Evolutionary conservation across 2,797 vertebrate species (phyloP).

Genomic region (Lagocephalus sceleratus): DNA sequence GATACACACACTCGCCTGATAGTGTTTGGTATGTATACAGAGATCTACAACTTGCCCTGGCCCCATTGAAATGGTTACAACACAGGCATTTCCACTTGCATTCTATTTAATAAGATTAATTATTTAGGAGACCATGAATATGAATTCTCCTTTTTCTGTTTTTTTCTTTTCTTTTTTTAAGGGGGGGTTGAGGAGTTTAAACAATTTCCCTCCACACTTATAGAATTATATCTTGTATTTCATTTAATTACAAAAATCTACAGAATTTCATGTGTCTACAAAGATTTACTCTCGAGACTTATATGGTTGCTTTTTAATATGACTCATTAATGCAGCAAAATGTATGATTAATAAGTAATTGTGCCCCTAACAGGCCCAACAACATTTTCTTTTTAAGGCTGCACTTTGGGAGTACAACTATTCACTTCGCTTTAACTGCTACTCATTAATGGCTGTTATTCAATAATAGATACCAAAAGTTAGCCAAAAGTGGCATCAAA

Average conservation of each 20-base stretch:
- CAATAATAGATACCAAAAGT: not conserved
- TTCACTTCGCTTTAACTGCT: too few species aligned
- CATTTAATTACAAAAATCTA: constrained; percentile 31
- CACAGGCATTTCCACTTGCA: constrained; percentile 18
- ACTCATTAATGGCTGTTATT: constrained; percentile 25
- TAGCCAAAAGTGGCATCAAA: constrained; percentile 40
- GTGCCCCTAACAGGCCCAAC: constrained; percentile 62
- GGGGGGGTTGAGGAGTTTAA: not conserved
- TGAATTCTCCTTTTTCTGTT: constrained; percentile 29
- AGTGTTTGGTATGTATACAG: constrained; percentile 84
- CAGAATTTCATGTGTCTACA: constrained; percentile 42
- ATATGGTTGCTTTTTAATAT: constrained; percentile 47
- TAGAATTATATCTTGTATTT: constrained; percentile 42
- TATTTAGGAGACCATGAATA: constrained; percentile 42
- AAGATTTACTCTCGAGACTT: constrained; percentile 42
- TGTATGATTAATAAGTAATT: constrained; percentile 71
- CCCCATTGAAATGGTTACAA: constrained; percentile 9
- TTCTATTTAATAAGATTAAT: constrained; percentile 38
- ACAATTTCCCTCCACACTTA: constrained; percentile 24
- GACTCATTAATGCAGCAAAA: constrained; percentile 68
- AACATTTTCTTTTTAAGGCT: constrained; percentile 51
- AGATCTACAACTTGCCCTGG: not conserved
- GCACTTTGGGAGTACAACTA: constrained; percentile 48
- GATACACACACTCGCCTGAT: constrained; percentile 98
- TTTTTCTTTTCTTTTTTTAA: constrained; percentile 11